Evolutionary conservation across 2,113 vertebrate genomes (phyloP).

Genomic region (Oenanthe melanoleuca): DNA sequence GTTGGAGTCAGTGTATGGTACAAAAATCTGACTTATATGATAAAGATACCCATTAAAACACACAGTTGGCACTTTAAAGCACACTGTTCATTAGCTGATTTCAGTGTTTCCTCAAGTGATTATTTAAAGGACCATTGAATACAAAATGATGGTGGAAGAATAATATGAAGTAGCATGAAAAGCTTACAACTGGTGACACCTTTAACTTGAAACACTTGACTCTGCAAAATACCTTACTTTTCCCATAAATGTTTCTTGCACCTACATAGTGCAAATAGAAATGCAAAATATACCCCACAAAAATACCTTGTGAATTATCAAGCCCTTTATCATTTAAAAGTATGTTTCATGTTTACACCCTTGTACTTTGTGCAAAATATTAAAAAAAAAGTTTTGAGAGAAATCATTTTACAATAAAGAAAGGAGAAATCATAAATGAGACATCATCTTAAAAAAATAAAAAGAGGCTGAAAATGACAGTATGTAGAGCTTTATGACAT

Average conservation of each 20-base stretch:
- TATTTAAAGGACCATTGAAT: conserved; percentile 7
- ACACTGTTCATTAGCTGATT: not conserved
- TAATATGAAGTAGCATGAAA: not conserved
- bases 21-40: not conserved
- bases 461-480: not conserved
- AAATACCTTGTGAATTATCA: not conserved
- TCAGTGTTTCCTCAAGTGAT: not conserved
- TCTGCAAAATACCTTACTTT: not conserved
- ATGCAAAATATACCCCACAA: not conserved
- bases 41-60: not conserved
- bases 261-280: not conserved
- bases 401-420: not conserved
- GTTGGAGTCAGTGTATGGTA: not conserved
- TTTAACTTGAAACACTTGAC: not conserved
- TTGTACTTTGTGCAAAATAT: not conserved
- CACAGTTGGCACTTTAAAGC: not conserved
- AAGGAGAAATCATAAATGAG: not conserved
- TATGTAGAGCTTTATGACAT: not conserved
- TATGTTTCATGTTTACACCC: not conserved
- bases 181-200: not conserved
- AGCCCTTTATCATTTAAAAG: not conserved
- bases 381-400: not conserved
- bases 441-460: not conserved
- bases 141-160: not conserved
- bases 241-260: not conserved